Evolutionary conservation across 2,797 vertebrate genomes (phyloP), one percentile per base, ranked within the genome.

Genomic region (Diplodus puntazzo): DNA sequence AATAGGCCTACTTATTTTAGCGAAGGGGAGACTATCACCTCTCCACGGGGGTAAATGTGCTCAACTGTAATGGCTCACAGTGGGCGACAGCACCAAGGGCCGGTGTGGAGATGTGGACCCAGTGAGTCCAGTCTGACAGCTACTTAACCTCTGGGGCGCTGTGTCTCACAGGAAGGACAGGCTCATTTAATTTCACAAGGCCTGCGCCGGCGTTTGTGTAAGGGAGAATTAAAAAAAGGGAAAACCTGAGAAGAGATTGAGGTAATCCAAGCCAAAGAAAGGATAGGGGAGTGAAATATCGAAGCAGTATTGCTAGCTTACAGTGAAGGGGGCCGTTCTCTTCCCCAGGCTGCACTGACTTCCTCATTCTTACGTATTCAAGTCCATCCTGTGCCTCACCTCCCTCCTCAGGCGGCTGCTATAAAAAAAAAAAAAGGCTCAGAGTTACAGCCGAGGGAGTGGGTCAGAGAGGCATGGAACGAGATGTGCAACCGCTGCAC

Each of bases 301-400:
- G 4, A 11, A 45, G 43, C 43, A 14, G 43, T 14, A 45, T 23
- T 69, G 8, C 30, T 13, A 45, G 45, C 60, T 48, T 58, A 34
- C 65, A 63, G 20, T 23, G 18, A 61, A 58, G 55, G 10, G 46
- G 46, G n/a, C 52, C 12, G 7, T 23, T 42, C 64, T 68, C 46
- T 68, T 43, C 60, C 34, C 54, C 13, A 58, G 66, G 67, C 75
- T 79, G 84, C 66, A 85, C 76, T 45, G 21, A 87, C 88, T 92
- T 93, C 89, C 89, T 90, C 90, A 90, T 93, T 93, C 87, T 80
- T 88, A 71, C 16, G 14, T 74, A 75, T 81, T 87, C 79, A 71
- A 62, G 60, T 58, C 75, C 72, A 85, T 82, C 70, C 85, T 80
- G 77, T 58, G 69, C 27, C 48, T 83, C 69, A 63, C 77, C 76